Conservation (phyloP, 2,113 vertebrate genomes). For the Phoenicopterus ruber region DNA sequence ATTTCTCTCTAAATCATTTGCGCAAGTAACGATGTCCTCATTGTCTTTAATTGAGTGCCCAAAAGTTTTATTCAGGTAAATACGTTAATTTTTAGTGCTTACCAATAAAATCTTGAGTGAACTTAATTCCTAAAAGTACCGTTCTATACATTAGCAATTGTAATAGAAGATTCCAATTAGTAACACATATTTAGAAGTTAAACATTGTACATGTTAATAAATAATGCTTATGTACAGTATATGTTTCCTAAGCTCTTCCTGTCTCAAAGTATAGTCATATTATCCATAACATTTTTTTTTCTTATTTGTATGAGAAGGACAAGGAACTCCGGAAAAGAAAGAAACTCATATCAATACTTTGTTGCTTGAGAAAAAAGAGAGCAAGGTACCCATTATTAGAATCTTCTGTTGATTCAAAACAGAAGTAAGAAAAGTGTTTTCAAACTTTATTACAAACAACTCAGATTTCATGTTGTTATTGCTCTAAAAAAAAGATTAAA, state of each 20-base stretch:
- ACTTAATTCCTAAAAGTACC: neutral
- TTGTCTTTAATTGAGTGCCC: neutral
- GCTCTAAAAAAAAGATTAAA: neutral
- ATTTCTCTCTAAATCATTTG: neutral
- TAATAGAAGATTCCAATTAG: neutral
- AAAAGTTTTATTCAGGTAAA: neutral
- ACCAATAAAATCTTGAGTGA: neutral
- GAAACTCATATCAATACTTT: neutral
- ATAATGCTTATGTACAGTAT: neutral
- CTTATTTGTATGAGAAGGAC: neutral
- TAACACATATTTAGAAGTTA: neutral
- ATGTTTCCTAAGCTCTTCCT: neutral
- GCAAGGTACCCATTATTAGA: neutral
- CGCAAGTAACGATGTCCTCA: neutral
- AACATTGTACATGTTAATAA: neutral
- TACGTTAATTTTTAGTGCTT: neutral
- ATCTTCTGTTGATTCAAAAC: neutral
- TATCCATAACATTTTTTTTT: neutral
- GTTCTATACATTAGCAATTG: neutral
- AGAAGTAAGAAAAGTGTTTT: neutral
- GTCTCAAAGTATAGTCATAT: neutral
- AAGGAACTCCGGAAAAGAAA: neutral
- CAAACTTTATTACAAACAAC: neutral
- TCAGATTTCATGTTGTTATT: neutral
- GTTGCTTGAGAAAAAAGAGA: neutral